phyloP scores from a whole-genome alignment of 2,888 invertebrate species.

The Hyles lineata region DNA sequence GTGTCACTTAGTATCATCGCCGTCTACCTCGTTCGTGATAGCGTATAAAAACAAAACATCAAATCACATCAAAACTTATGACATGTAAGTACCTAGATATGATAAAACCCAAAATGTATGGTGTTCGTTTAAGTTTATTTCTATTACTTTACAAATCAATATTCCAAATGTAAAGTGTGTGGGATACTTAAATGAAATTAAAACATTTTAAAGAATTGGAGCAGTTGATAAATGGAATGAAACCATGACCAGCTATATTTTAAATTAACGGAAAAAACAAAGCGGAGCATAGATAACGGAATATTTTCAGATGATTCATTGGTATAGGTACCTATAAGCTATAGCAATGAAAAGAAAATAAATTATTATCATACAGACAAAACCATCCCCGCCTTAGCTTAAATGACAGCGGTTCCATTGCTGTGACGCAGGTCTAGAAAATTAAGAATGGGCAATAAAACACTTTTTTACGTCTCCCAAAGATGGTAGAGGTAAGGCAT shows the following conservation, averaged over 20 bases:
- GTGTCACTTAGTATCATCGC: too few species aligned
- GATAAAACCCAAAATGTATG: too few species aligned
- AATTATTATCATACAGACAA: background rate
- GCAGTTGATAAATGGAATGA: background rate
- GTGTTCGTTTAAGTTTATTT: too few species aligned
- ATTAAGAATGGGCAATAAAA: constrained; percentile 12
- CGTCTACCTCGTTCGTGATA: too few species aligned
- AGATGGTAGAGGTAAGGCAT: constrained; percentile 36
- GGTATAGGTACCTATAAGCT: background rate
- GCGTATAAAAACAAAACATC: too few species aligned
- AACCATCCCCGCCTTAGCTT: background rate
- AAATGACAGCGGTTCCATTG: background rate
- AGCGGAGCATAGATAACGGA: background rate
- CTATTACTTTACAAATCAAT: too few species aligned
- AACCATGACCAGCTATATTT: background rate
- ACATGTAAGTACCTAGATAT: too few species aligned
- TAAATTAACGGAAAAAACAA: background rate
- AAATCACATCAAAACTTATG: too few species aligned
- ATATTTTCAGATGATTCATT: background rate
- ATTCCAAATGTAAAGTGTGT: too few species aligned
- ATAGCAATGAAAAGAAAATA: background rate
- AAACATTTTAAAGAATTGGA: background rate
- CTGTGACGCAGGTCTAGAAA: constrained; percentile 11
- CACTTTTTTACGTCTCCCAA: constrained; percentile 15
- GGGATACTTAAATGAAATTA: too few species aligned